Evolutionary conservation across 2,888 invertebrate species (phyloP).

Genomic region (Epicampocera succincta): DNA sequence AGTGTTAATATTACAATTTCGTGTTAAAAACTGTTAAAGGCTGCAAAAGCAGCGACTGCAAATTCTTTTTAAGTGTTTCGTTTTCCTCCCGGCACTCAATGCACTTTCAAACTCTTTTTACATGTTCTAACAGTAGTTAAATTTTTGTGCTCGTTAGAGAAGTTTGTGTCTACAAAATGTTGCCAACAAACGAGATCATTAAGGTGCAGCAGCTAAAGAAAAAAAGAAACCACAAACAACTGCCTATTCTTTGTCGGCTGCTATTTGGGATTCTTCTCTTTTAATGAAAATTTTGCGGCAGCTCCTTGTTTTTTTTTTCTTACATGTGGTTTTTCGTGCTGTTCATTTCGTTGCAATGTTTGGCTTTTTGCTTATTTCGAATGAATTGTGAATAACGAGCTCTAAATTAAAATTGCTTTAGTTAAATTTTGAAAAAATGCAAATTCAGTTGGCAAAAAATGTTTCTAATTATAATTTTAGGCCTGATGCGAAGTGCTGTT

Average conservation of each 20-base stretch:
- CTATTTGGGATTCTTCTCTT: conserved; percentile 37
- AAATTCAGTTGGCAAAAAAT: no score
- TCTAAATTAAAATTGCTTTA: no score
- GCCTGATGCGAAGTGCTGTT: no score
- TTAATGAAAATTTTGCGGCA: conserved; percentile 14
- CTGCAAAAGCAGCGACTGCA: background rate
- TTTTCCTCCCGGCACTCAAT: conserved; percentile 19
- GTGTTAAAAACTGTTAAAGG: conserved; percentile 31
- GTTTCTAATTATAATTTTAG: no score
- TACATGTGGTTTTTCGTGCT: conserved; percentile 31
- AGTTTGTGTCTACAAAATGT: conserved; percentile 44
- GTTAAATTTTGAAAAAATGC: no score
- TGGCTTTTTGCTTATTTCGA: conserved; percentile 12
- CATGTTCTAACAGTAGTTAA: conserved; percentile 58
- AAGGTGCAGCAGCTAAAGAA: conserved; percentile 63
- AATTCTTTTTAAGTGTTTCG: conserved; percentile 21
- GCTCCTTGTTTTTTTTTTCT: conserved; percentile 37
- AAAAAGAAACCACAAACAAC: conserved; percentile 4
- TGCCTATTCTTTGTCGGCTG: conserved; percentile 25
- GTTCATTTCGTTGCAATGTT: background rate
- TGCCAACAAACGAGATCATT: conserved; percentile 67
- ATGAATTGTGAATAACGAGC: no score
- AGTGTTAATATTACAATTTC: conserved; percentile 60
- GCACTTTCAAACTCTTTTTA: conserved; percentile 14
- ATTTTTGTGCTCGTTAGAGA: conserved; percentile 63